Percentiles rank a stretch among this genome's conserved stretches.
Evolutionary conservation across 2,888 invertebrate species (phyloP).

Genomic region (Thyatira batis): DNA sequence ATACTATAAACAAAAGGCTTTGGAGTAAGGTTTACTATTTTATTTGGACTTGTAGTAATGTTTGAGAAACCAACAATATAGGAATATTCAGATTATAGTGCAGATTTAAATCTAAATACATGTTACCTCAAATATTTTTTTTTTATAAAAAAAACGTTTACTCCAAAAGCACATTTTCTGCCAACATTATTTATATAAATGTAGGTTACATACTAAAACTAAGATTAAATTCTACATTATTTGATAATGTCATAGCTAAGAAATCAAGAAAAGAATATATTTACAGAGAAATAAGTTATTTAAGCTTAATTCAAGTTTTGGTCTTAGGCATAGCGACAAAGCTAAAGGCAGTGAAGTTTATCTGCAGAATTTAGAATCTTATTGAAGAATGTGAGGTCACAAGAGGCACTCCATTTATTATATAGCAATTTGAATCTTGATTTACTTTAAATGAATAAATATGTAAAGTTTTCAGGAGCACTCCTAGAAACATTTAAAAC

Average conservation of each 20-base stretch:
- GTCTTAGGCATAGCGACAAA: neutral
- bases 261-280: conserved; percentile 13
- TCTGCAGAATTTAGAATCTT: too few species aligned
- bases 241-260: conserved; percentile 18
- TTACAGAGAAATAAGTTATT: conserved; percentile 18
- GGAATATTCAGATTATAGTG: too few species aligned
- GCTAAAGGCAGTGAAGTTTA: neutral
- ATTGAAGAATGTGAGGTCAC: too few species aligned
- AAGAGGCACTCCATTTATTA: too few species aligned
- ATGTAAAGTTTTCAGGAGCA: neutral
- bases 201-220: conserved; percentile 16
- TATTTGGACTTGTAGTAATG: neutral
- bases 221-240: conserved; percentile 22
- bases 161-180: neutral
- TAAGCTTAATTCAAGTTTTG: neutral
- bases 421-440: too few species aligned
- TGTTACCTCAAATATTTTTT: too few species aligned
- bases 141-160: neutral
- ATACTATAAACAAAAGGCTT: conserved; percentile 11
- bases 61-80: too few species aligned
- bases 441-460: neutral
- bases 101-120: too few species aligned
- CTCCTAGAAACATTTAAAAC: neutral
- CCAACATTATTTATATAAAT: neutral
- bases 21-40: neutral